Conservation (phyloP, 2,113 vertebrate genomes). For the Oxygymnocypris stewartii region DNA sequence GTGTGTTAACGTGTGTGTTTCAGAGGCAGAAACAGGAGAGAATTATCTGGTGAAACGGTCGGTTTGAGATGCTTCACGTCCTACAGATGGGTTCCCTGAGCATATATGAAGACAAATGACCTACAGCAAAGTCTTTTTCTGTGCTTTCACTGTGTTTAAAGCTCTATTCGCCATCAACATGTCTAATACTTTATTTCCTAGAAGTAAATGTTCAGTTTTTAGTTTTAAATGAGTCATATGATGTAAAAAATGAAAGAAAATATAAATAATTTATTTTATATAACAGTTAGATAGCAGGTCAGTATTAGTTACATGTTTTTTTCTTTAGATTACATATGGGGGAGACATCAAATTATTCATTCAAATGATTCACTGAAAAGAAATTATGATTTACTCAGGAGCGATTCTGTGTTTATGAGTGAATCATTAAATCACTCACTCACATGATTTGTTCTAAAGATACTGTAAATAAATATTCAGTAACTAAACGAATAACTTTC, state of each 20-base stretch:
- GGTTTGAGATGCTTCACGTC: conserved; percentile 64
- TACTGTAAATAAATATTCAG: too few relatives aligned
- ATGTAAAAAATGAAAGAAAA: background rate
- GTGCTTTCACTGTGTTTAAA: conserved; percentile 1
- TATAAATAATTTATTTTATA: background rate
- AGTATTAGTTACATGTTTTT: background rate
- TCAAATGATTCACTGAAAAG: background rate
- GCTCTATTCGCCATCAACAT: background rate
- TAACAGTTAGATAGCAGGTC: background rate
- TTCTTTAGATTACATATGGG: background rate
- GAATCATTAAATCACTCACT: background rate
- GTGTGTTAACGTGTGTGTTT: background rate
- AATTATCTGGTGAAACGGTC: conserved; percentile 29
- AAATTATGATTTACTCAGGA: background rate
- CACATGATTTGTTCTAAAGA: too few relatives aligned
- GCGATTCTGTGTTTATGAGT: background rate
- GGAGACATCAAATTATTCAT: background rate
- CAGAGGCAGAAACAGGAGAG: background rate
- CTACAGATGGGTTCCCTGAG: conserved; percentile 67
- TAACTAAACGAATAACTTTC: too few relatives aligned
- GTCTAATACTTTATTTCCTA: background rate
- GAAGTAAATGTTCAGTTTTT: background rate
- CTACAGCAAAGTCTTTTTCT: conserved; percentile 18
- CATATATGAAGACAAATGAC: conserved; percentile 44
- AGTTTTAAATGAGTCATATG: background rate